Base-by-base conservation (phyloP, 35 echinoderm and acorn worm genomes). In the Ophioderma brevispina region DNA sequence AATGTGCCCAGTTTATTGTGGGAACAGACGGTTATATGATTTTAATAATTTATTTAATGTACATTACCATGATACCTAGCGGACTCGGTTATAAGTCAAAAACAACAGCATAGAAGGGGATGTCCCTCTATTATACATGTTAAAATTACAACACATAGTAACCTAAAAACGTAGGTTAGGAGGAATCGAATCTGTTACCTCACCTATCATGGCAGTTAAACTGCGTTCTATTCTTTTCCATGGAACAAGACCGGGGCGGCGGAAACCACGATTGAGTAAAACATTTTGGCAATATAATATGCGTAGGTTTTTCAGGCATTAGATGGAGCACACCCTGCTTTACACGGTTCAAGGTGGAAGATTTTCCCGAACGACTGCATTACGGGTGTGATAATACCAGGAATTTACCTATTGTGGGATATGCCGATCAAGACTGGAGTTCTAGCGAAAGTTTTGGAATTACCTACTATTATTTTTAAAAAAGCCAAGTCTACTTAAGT, bases 281-380 rank as follows among this genome's bases (percentile, higher is more conserved):
- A n/a, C n/a, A n/a, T n/a, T n/a, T n/a, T n/a, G n/a, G n/a, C n/a
- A n/a, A n/a, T n/a, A n/a, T n/a, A n/a, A n/a, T n/a, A n/a, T n/a
- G n/a, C n/a, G n/a, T n/a, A 98, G 96, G 81, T 98, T 55, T 98
- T 94, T 38, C 49, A 92, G 25, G 64, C 89, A 39, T 80, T 98
- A 36, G 85, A 89, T 32, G 32, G 76, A 18, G 96, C 96, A 15
- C 96, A 98, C 70, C 85, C 92, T 38, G 75, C 86, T 41, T 37
- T 98, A 81, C 50, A 91, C 35, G 96, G 0, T 94, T 89, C 52
- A 84, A 88, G 81, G 89, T 89, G 76, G 89, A 94, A 17, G 92
- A 94, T 3, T 88, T 98, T 38, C 96, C 96, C 19, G 86, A 89
- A 23, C 75, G 92, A 21, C 79, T 98, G 32, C 96, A 98, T 43